A percentile compares a stretch with the other conserved stretches of the same genome.
phyloP scores from a whole-genome alignment of 2,797 vertebrate species.

The Hapalemur alaotrensis region DNA sequence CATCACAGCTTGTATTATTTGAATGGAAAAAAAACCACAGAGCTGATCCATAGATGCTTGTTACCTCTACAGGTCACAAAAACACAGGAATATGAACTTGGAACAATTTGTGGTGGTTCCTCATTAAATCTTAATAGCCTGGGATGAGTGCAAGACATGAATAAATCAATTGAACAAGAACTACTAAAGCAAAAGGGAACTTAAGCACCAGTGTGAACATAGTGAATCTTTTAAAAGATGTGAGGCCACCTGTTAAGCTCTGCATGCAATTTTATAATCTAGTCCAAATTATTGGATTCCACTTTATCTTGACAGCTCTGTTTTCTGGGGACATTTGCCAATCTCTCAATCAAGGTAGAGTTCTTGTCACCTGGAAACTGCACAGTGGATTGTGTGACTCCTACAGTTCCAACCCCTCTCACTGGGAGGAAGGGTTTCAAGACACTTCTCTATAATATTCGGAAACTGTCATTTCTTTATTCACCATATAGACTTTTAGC shows the following conservation, averaged over 20 bases:
- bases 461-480: background rate
- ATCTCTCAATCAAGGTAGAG: background rate
- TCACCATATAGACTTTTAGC: background rate
- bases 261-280: background rate
- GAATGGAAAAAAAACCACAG: background rate
- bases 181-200: background rate
- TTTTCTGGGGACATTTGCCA: background rate
- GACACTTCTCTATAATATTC: background rate
- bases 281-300: background rate
- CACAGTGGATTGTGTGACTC: background rate
- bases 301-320: background rate
- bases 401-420: background rate
- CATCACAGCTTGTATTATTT: background rate
- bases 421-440: background rate
- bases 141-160: background rate
- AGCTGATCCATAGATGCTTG: background rate
- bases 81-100: background rate
- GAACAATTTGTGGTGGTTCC: background rate
- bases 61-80: conserved; percentile 16
- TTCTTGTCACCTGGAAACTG: background rate
- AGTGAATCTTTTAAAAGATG: background rate
- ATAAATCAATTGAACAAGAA: conserved; percentile 16
- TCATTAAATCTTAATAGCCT: background rate
- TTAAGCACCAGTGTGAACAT: background rate
- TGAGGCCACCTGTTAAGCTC: background rate